Evolutionary conservation across 2,113 vertebrate genomes (phyloP), one percentile per base, ranked within the genome.

Genomic region (Austrofundulus limnaeus): DNA sequence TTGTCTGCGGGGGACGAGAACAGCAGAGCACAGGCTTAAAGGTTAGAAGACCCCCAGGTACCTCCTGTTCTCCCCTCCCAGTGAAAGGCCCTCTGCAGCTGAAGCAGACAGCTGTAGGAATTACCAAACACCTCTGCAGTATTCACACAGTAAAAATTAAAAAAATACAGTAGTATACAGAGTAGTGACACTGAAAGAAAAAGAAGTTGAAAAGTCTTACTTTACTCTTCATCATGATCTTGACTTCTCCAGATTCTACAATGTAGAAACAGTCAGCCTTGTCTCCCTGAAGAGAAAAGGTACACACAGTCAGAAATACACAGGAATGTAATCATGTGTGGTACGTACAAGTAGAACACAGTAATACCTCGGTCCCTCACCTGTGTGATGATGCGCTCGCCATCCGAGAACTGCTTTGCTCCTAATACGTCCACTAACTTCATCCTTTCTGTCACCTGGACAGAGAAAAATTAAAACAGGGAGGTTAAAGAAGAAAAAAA

Each of bases 371-470:
- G 31, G 16, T 2, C 11, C 49, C 78, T 80, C 84, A 97, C 97
- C 94, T 98, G 96, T 87, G 92, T 89, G 87, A 99, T 98, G 42
- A 99, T 98, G 57, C 95, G 93, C 25, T 99, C 96, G 10, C 94
- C 95, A 66, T 98, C 94, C 70, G 93, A 93, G 83, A 95, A 98
- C 61, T 88, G 83, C 78, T 95, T 98, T 56, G 92, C 89, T 78
- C 95, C 96, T 89, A 98, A 94, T 83, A 98, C 97, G 75, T 99
- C 96, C 70, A 97, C 96, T 61, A 98, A 95, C 89, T 99, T 99
- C 96, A 98, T 97, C 85, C 96, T 87, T 66, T 99, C 96, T 49
- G 93, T 94, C 52, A 91, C 58, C 97, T 99, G 57, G 7, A 65
- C 9, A 49, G 15, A 77, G 23, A 28, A 54, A 20, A 52, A 28